Percentiles rank a stretch among this genome's conserved stretches.
Conservation (phyloP, 2,113 vertebrate genomes). For the Gambusia affinis region DNA sequence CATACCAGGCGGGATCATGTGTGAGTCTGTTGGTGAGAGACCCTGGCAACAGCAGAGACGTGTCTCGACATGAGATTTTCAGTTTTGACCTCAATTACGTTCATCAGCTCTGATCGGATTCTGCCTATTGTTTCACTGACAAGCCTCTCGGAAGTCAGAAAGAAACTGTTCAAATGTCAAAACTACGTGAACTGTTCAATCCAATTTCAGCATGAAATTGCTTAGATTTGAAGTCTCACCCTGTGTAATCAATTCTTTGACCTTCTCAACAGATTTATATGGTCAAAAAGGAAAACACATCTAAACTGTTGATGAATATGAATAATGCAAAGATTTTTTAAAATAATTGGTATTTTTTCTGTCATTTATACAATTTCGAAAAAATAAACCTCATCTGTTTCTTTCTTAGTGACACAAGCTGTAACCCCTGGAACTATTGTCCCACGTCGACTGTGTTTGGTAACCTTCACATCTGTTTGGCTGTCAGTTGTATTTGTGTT, state of each 20-base stretch:
- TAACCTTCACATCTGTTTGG: too few species aligned
- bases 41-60: constrained; percentile 7
- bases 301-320: too few species aligned
- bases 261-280: too few species aligned
- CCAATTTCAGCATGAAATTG: not conserved
- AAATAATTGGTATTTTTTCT: too few species aligned
- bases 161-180: constrained; percentile 2
- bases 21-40: constrained; percentile 8
- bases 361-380: too few species aligned
- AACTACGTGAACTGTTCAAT: not conserved
- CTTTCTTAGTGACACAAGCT: too few species aligned
- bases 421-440: too few species aligned
- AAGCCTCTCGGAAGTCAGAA: not conserved
- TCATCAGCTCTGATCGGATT: constrained; percentile 13
- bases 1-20: constrained; percentile 34
- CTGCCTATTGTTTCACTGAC: not conserved
- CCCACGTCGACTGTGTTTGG: too few species aligned
- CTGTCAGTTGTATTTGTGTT: too few species aligned
- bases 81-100: constrained; percentile 27
- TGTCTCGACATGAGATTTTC: constrained; percentile 8
- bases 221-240: not conserved
- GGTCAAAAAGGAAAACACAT: too few species aligned
- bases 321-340: too few species aligned
- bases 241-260: not conserved
- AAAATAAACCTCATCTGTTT: too few species aligned